Evolutionary conservation across 1,140 invertebrate species (phyloP), one percentile per base, ranked within the genome.

Genomic region (Chelonus insularis): DNA sequence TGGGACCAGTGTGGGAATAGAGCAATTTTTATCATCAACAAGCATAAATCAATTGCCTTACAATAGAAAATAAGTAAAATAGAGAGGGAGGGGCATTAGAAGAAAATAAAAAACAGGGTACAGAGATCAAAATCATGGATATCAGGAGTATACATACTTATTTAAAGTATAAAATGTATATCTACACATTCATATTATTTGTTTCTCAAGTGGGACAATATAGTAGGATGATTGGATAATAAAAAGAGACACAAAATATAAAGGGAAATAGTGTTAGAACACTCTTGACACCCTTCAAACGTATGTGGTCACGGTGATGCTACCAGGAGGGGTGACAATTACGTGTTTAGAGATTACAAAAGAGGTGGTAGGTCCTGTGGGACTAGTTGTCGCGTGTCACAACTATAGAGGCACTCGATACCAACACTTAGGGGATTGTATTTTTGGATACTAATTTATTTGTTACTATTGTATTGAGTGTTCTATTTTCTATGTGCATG

Each of bases 21-120:
- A 52, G 59, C 60, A 66, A 73, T 75, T 72, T 74, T 72, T 70
- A 70, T 71, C 69, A 65, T 68, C 69, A 70, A 74, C 68, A 72
- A 73, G 70, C 71, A 74, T 75, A 75, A 75, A 75, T 75, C 73
- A 75, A 75, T 66, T 69, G 68, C 56, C 65, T 68, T 43, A 9
- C 51, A 34, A 36, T 34, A 32, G 41, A 20, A 25, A 43, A 57
- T 21, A 14, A 50, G 8, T 43, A 32, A n/a, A n/a, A 54, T 23
- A 1, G 12, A 32, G 32, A 37, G 36, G 34, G 23, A 50, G 47
- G 25, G 6, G 52, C 47, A 5, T 32, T n/a, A 4, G 12, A 9
- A 14, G 11, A 52, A 29, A 11, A 18, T 55, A 20, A 51, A 16
- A 63, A 50, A 39, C 12, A 23, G 18, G 21, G 32, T 18, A 43